These are phyloP conservation scores for Enteromius mattozi DNA, from an alignment of 2,797 vertebrate genomes.

Conservation along the genomic window DNA sequence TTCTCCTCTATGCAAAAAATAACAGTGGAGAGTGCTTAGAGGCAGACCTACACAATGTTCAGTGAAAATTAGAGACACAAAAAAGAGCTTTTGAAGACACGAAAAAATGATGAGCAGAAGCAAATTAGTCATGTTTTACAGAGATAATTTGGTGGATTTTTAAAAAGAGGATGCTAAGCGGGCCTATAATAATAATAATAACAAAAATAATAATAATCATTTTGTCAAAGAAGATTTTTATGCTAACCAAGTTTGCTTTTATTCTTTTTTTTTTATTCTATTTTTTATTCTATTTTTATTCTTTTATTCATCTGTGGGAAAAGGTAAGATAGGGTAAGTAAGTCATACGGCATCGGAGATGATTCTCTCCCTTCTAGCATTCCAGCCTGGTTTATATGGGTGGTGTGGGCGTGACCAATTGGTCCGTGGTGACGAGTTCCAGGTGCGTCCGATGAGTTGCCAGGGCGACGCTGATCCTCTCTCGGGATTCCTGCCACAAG, in stretches of 20 bases:
- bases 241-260: not conserved
- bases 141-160: not conserved
- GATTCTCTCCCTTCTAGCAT: too few species aligned
- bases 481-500: too few species aligned
- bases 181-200: not conserved
- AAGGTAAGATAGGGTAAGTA: too few species aligned
- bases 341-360: too few species aligned
- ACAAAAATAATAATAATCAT: not conserved
- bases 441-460: too few species aligned
- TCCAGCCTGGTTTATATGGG: too few species aligned
- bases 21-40: not conserved
- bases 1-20: slow-evolving; percentile 30
- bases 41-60: slow-evolving; percentile 14
- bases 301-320: too few species aligned
- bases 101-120: not conserved
- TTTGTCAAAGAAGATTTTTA: not conserved
- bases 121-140: not conserved
- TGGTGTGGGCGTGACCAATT: too few species aligned
- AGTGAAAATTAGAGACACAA: not conserved
- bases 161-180: not conserved
- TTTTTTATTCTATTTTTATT: too few species aligned
- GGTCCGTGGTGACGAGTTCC: too few species aligned
- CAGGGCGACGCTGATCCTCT: too few species aligned
- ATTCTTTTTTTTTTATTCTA: too few species aligned
- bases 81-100: slow-evolving; percentile 3